These are phyloP conservation scores for Dryobota labecula DNA, from an alignment of 2,888 invertebrate species.

Conservation along the genomic window DNA sequence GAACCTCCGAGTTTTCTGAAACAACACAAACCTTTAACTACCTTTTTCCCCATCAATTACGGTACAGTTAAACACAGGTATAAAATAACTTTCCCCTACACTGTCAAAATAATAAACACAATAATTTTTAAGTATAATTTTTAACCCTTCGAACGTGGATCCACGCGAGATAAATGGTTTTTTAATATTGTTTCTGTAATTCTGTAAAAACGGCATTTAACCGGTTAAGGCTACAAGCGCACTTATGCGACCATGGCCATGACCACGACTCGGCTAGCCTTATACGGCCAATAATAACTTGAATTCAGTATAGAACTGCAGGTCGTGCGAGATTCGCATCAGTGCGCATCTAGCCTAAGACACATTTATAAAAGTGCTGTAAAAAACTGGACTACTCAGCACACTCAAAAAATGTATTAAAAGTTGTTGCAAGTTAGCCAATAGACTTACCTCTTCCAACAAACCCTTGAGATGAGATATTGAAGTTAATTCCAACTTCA, in stretches of 20 bases:
- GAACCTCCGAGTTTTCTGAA: slow-evolving; percentile 81
- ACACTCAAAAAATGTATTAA: not conserved
- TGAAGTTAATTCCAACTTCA: slow-evolving; percentile 36
- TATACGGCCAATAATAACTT: not conserved
- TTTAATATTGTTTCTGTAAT: too few species aligned
- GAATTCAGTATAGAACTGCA: not conserved
- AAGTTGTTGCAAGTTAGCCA: not conserved
- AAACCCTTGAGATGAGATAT: slow-evolving; percentile 24
- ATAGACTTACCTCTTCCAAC: not conserved
- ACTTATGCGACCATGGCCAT: not conserved
- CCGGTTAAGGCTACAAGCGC: not conserved
- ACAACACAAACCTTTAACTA: slow-evolving; percentile 54
- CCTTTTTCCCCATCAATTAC: not conserved
- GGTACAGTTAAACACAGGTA: not conserved
- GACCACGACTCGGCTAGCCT: not conserved
- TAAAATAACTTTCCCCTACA: not conserved
- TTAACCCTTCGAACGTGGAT: too few species aligned
- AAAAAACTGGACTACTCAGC: not conserved
- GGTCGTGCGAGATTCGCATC: not conserved
- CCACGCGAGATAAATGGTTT: too few species aligned
- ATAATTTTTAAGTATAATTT: not conserved
- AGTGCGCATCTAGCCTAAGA: not conserved
- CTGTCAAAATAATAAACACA: not conserved
- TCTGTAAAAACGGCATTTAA: too few species aligned
- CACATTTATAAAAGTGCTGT: not conserved